A percentile compares a stretch with the other conserved stretches of the same genome.
phyloP scores from a whole-genome alignment of 2,797 vertebrate species.

The Pipistrellus nathusii region DNA sequence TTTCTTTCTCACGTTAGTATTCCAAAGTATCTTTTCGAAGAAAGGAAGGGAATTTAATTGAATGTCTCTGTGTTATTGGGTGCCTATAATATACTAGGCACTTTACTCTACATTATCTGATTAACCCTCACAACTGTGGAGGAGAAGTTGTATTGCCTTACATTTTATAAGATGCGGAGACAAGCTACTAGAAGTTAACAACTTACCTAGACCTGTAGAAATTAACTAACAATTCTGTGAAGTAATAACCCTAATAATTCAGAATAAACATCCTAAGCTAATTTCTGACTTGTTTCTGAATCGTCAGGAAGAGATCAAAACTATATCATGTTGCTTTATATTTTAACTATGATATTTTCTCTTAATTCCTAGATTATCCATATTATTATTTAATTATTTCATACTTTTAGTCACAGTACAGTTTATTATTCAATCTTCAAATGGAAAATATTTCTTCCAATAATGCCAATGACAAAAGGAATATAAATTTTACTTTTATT shows the following conservation, averaged over 20 bases:
- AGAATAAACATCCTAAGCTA: constrained; percentile 29
- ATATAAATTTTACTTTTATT: not conserved
- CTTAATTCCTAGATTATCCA: not conserved
- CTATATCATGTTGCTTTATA: not conserved
- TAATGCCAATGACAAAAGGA: not conserved
- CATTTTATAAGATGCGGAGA: not conserved
- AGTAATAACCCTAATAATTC: not conserved
- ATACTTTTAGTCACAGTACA: constrained; percentile 51
- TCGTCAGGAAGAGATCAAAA: constrained; percentile 31
- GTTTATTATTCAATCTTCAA: not conserved
- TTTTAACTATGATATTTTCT: not conserved
- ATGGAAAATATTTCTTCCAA: not conserved
- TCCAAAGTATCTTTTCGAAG: constrained; percentile 8
- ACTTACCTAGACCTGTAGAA: not conserved
- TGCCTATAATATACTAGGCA: not conserved
- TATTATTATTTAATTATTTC: constrained; percentile 47
- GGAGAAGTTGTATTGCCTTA: not conserved
- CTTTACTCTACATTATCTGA: not conserved
- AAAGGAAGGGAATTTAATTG: constrained; percentile 41
- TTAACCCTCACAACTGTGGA: not conserved
- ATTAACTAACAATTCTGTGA: not conserved
- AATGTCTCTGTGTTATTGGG: not conserved
- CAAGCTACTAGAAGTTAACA: not conserved
- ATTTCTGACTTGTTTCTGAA: constrained; percentile 29
- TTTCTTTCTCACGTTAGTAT: constrained; percentile 34